Conservation (phyloP, 2,888 invertebrate species). For the Spisula solida region DNA sequence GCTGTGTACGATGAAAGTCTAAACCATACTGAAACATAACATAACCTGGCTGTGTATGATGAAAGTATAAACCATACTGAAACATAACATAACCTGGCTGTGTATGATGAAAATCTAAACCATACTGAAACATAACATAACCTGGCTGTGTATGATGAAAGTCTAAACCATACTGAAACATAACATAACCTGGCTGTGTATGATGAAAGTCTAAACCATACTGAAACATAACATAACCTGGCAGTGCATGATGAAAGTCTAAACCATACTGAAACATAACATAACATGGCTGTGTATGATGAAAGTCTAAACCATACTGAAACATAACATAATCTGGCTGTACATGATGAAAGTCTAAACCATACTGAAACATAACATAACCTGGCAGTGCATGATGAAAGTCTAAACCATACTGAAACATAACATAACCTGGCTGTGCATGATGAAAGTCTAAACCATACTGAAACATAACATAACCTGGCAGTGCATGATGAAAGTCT, state of each 20-base stretch:
- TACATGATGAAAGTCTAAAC: constrained; percentile 90
- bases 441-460: constrained; percentile 91
- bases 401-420: constrained; percentile 92
- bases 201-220: constrained; percentile 91
- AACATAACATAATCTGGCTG: constrained; percentile 90
- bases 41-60: constrained; percentile 90
- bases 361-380: constrained; percentile 92
- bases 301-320: constrained; percentile 92
- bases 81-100: constrained; percentile 90
- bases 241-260: constrained; percentile 90
- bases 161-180: constrained; percentile 92
- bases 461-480: constrained; percentile 91
- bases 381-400: constrained; percentile 90
- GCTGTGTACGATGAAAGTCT: constrained; percentile 90
- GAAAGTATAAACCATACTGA: constrained; percentile 92
- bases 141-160: constrained; percentile 90
- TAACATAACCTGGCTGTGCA: constrained; percentile 90
- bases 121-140: constrained; percentile 92
- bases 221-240: constrained; percentile 91
- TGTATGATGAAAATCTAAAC: constrained; percentile 90
- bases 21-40: constrained; percentile 92
- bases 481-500: constrained; percentile 90
- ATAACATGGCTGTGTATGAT: constrained; percentile 90
- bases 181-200: constrained; percentile 90
- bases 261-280: constrained; percentile 92